phyloP scores from a whole-genome alignment of 2,113 vertebrate species.

The Callorhinus ursinus region DNA sequence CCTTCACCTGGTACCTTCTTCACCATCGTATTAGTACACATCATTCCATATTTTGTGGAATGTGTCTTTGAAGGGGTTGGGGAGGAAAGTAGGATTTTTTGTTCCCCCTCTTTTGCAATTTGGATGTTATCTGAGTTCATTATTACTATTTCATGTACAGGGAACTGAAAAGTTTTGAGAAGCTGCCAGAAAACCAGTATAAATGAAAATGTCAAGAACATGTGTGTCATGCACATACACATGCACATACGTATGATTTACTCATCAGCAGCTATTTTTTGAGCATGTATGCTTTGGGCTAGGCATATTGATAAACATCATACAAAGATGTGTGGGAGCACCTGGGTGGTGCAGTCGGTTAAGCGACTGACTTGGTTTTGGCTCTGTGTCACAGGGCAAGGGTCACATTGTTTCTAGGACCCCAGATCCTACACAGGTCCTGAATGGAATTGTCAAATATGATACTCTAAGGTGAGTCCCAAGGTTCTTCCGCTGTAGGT shows the following conservation, averaged over 20 bases:
- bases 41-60: accelerated
- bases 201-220: background rate
- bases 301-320: background rate
- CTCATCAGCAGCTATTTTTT: background rate
- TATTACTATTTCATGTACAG: background rate
- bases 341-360: background rate
- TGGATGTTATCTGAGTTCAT: background rate
- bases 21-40: accelerated
- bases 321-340: background rate
- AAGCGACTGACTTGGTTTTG: background rate
- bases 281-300: background rate
- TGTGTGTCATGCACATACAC: accelerated
- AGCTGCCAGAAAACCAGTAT: background rate
- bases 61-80: background rate
- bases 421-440: background rate
- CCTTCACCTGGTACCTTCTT: accelerated
- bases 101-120: background rate
- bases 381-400: background rate
- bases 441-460: background rate
- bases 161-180: background rate
- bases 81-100: accelerated
- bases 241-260: background rate
- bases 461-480: background rate
- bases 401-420: background rate
- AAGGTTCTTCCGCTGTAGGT: accelerated